Conservation (phyloP, 2,888 invertebrate species). For the Diploptera punctata region DNA sequence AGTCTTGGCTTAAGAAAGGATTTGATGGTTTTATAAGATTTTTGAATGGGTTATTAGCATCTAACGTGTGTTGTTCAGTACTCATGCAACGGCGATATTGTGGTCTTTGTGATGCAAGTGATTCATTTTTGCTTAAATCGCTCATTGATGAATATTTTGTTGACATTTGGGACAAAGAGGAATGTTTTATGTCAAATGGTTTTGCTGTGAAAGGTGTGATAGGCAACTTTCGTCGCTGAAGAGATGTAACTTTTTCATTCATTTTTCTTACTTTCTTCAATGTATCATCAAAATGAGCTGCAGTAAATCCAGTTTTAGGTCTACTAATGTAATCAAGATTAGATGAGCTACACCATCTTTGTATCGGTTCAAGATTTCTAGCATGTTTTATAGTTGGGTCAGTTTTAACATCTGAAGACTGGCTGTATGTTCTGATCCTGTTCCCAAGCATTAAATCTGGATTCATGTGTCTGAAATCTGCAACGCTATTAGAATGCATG, state of each 20-base stretch:
- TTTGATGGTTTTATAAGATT: slow-evolving; percentile 8
- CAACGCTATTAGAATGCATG: slow-evolving; percentile 10
- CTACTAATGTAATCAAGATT: slow-evolving; percentile 3
- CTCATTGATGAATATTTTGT: neutral
- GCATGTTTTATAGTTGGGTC: neutral
- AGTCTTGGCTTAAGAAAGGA: neutral
- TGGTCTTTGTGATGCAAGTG: neutral
- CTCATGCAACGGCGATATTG: neutral
- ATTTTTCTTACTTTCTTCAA: neutral
- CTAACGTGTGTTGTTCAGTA: neutral
- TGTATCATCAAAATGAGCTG: neutral
- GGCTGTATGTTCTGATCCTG: neutral
- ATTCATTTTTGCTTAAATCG: neutral
- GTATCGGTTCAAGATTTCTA: neutral
- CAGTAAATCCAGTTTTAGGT: too few species aligned
- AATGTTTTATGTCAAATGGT: neutral
- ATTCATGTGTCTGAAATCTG: slow-evolving; percentile 9
- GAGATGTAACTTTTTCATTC: neutral
- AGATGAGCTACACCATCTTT: slow-evolving; percentile 14
- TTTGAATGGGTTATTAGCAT: neutral
- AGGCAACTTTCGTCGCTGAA: neutral
- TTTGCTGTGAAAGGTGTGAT: neutral
- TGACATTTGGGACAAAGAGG: neutral
- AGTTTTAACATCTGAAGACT: neutral
- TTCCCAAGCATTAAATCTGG: neutral